Conservation (phyloP, 2,888 invertebrate species). For the Drosophila hawaiiensis region DNA sequence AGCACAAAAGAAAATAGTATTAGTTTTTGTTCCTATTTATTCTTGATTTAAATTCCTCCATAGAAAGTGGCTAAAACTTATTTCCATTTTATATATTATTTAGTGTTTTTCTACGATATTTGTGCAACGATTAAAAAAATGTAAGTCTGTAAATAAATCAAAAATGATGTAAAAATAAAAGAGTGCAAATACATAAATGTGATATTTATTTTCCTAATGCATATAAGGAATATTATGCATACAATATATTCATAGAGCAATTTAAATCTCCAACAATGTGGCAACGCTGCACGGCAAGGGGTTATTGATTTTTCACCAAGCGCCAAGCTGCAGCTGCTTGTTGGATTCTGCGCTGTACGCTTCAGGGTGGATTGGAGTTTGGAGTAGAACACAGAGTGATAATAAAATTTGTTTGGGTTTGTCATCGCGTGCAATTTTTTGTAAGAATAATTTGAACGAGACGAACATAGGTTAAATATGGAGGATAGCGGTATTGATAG, state of each 20-base stretch:
- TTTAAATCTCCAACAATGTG: constrained; percentile 37
- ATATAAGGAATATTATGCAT: not conserved
- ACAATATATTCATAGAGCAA: not conserved
- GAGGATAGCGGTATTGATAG: constrained; percentile 85
- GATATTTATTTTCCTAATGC: not conserved
- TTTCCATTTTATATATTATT: constrained; percentile 67
- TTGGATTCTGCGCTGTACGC: constrained; percentile 62
- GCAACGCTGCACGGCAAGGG: constrained; percentile 62
- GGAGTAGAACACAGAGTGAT: constrained; percentile 52
- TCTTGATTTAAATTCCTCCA: constrained; percentile 76
- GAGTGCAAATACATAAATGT: constrained; percentile 67
- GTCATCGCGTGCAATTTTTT: constrained; percentile 51
- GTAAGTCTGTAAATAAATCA: constrained; percentile 78
- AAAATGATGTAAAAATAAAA: constrained; percentile 71
- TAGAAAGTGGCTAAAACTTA: constrained; percentile 71
- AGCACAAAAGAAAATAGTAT: constrained; percentile 73
- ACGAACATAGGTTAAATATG: constrained; percentile 44
- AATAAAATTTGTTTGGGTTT: constrained; percentile 69
- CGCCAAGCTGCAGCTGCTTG: constrained; percentile 60
- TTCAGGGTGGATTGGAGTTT: constrained; percentile 68
- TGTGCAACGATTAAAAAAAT: constrained; percentile 71
- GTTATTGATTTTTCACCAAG: constrained; percentile 70
- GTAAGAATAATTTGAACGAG: constrained; percentile 18
- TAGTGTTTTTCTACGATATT: constrained; percentile 75
- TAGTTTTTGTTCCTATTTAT: constrained; percentile 85